Percentiles rank a stretch among this genome's conserved stretches.
Evolutionary conservation across 92 coral and sea anemone genomes (phyloP).

Genomic region (Heteractis magnifica): DNA sequence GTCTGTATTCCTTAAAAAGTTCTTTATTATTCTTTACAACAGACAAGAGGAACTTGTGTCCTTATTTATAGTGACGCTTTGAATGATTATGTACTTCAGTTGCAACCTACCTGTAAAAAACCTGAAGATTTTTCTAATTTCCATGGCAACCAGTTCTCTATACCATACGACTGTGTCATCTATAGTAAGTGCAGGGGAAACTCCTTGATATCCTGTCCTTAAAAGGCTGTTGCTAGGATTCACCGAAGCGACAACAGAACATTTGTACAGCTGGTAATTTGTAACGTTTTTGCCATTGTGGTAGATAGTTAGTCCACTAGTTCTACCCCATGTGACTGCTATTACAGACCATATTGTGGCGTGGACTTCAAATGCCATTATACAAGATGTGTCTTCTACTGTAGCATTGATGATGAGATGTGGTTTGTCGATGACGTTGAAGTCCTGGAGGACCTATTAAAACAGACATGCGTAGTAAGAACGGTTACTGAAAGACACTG

Average conservation of each 20-base stretch:
- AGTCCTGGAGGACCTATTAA: constrained; percentile 33
- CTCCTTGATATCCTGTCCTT: constrained; percentile 10
- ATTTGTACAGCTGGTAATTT: background rate
- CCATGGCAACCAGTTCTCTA: background rate
- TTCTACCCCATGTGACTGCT: constrained; percentile 9
- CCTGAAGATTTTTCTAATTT: constrained; percentile 11
- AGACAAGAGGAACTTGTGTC: background rate
- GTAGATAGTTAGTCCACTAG: constrained; percentile 14
- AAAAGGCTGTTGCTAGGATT: constrained; percentile 4
- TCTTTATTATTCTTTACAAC: no score
- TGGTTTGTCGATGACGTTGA: constrained; percentile 16
- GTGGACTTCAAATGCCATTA: constrained; percentile 13
- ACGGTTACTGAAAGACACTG: background rate
- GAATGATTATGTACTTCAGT: background rate
- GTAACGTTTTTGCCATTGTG: constrained; percentile 32
- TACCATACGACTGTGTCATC: constrained; percentile 20
- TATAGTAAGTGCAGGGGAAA: constrained; percentile 6
- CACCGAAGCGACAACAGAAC: constrained; percentile 14
- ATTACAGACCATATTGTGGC: constrained; percentile 31
- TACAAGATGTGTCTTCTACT: constrained; percentile 9
- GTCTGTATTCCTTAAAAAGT: no score
- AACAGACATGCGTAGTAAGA: background rate
- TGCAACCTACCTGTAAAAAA: constrained; percentile 18
- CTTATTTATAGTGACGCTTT: background rate
- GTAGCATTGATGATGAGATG: constrained; percentile 26